Conservation (phyloP, 2,113 vertebrate genomes). For the Dicentrarchus labrax region DNA sequence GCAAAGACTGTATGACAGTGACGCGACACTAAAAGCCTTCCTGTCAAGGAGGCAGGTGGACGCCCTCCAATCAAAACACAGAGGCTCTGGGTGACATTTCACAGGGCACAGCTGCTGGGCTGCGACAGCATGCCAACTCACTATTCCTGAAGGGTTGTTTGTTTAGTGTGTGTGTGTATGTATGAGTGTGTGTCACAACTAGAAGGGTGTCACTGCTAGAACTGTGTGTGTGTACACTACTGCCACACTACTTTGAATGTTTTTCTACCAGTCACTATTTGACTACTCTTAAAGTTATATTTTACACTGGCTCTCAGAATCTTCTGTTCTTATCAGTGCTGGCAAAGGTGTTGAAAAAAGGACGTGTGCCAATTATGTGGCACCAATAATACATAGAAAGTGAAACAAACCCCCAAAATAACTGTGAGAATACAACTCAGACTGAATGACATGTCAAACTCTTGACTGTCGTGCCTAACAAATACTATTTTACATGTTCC, state of each 20-base stretch:
- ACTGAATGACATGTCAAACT: background rate
- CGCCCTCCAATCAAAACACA: slow-evolving; percentile 82
- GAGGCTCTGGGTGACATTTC: slow-evolving; percentile 82
- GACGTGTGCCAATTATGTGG: slow-evolving; percentile 9
- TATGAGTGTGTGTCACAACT: slow-evolving; percentile 52
- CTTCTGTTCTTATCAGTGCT: slow-evolving; percentile 17
- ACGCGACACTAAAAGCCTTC: slow-evolving; percentile 82
- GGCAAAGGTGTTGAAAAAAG: slow-evolving; percentile 17
- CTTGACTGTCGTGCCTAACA: background rate
- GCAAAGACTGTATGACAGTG: slow-evolving; percentile 83
- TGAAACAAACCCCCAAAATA: background rate
- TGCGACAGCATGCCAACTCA: slow-evolving; percentile 81
- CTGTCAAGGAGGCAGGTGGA: slow-evolving; percentile 79
- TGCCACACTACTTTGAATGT: slow-evolving; percentile 7
- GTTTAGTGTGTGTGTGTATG: slow-evolving; percentile 61
- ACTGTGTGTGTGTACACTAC: slow-evolving; percentile 12
- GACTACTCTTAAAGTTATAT: slow-evolving; percentile 47
- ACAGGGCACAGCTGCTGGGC: slow-evolving; percentile 84
- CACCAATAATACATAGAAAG: slow-evolving; percentile 15
- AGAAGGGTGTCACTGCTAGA: slow-evolving; percentile 44
- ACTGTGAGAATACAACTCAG: background rate
- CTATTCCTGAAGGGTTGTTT: slow-evolving; percentile 83
- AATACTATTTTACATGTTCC: background rate
- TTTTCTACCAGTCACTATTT: slow-evolving; percentile 63
- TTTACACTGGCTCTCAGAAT: slow-evolving; percentile 41